phyloP scores from a whole-genome alignment of 1,140 invertebrate species.

The Atta colombica region DNA sequence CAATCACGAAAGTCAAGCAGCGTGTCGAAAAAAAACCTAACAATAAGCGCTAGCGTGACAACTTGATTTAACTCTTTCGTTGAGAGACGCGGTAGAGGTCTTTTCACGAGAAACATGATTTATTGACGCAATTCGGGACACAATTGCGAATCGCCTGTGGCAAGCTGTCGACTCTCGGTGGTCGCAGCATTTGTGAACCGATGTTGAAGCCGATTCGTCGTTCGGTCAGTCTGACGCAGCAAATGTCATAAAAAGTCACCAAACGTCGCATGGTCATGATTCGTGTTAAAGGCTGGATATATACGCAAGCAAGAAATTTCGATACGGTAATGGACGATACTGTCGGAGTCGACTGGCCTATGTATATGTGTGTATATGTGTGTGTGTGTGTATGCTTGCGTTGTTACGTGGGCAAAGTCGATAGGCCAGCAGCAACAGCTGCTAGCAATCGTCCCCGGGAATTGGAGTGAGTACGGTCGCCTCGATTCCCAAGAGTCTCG shows the following conservation, averaged over 20 bases:
- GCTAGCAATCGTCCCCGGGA: slow-evolving; percentile 72
- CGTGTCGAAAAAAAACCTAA: slow-evolving; percentile 27
- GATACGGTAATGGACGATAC: slow-evolving; percentile 68
- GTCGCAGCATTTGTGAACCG: slow-evolving; percentile 29
- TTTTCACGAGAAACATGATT: slow-evolving; percentile 54
- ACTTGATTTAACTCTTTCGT: slow-evolving; percentile 51
- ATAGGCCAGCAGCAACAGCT: slow-evolving; percentile 74
- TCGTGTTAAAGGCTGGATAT: slow-evolving; percentile 21
- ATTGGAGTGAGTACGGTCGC: slow-evolving; percentile 61
- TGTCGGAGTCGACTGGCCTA: background rate
- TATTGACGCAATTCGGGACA: slow-evolving; percentile 59
- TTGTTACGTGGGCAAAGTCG: slow-evolving; percentile 64
- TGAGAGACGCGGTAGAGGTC: slow-evolving; percentile 16
- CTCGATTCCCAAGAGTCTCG: slow-evolving; percentile 39
- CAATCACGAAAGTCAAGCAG: background rate
- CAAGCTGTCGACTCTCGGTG: slow-evolving; percentile 41
- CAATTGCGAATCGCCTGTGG: slow-evolving; percentile 37
- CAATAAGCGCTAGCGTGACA: slow-evolving; percentile 54
- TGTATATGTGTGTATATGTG: background rate
- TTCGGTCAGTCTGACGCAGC: background rate
- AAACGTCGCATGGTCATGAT: slow-evolving; percentile 33
- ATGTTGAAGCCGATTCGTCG: slow-evolving; percentile 4
- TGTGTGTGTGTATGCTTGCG: background rate
- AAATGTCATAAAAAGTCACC: slow-evolving; percentile 49
- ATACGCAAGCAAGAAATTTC: slow-evolving; percentile 62